Percentiles rank a stretch among this genome's conserved stretches.
These are phyloP conservation scores for Cremastinae sp. DNA, from an alignment of 2,888 invertebrate genomes.

Conservation along the genomic window DNA sequence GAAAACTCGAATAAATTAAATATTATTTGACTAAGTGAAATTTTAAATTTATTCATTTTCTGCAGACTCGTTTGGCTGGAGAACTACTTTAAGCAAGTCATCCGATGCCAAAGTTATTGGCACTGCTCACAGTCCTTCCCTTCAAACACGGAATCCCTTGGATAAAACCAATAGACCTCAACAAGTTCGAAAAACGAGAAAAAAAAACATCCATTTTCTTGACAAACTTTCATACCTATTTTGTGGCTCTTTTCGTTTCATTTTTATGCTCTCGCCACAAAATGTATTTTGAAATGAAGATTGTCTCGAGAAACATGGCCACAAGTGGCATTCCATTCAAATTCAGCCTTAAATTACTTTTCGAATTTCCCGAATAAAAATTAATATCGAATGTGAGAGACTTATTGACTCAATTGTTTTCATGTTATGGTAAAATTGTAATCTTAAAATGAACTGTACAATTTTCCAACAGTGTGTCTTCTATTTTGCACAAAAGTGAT, in stretches of 20 bases:
- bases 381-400: slow-evolving; percentile 6
- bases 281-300: background rate
- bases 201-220: background rate
- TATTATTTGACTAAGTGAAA: no score
- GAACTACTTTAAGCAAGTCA: no score
- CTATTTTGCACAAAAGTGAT: slow-evolving; percentile 49
- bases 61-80: no score
- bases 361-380: background rate
- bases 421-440: slow-evolving; percentile 16
- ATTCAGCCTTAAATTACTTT: background rate
- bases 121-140: slow-evolving; percentile 22
- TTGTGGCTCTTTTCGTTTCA: background rate
- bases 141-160: slow-evolving; percentile 1
- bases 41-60: no score
- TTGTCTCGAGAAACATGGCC: background rate
- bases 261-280: background rate
- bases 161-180: background rate
- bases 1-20: no score
- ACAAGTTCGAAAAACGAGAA: background rate
- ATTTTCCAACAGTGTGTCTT: slow-evolving; percentile 44
- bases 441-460: slow-evolving; percentile 27
- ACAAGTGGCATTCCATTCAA: slow-evolving; percentile 6
- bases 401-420: slow-evolving; percentile 5
- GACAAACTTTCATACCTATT: background rate
- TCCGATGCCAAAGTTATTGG: slow-evolving; percentile 15